Conservation (phyloP, 2,113 vertebrate genomes). For the Origma solitaria region DNA sequence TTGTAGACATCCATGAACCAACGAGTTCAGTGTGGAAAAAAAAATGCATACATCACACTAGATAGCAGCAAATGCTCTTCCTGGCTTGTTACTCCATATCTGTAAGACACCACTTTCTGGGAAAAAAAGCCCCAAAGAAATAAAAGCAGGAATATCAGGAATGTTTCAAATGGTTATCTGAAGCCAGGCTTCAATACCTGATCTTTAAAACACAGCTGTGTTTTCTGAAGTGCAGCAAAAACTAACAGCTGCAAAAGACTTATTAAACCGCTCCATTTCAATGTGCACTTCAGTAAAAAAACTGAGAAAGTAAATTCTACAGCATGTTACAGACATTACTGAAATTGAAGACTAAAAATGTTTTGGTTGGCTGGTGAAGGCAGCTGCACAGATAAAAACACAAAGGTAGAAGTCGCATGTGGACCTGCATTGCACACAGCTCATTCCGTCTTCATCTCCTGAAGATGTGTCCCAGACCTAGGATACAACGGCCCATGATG, state of each 20-base stretch:
- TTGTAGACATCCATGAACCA: background rate
- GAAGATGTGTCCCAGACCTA: background rate
- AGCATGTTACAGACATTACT: background rate
- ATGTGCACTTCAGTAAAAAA: background rate
- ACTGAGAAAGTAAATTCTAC: background rate
- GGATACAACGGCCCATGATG: accelerated
- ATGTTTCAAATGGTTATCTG: background rate
- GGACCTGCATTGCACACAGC: background rate
- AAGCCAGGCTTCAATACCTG: background rate
- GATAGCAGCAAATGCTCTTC: background rate
- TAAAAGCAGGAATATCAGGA: background rate
- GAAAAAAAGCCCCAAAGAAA: background rate
- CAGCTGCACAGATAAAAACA: background rate
- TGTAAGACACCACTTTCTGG: background rate
- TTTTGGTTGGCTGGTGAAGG: background rate
- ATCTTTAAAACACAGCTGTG: background rate
- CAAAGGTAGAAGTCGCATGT: background rate
- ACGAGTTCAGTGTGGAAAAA: background rate
- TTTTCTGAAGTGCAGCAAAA: background rate
- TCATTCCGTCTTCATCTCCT: background rate
- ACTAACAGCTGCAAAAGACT: background rate
- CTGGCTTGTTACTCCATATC: background rate
- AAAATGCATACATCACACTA: background rate
- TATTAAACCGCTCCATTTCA: background rate
- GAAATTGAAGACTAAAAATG: background rate